Evolutionary conservation across 2,888 invertebrate genomes (phyloP), one percentile per base, ranked within the genome.

Genomic region (Platynereis dumerilii): DNA sequence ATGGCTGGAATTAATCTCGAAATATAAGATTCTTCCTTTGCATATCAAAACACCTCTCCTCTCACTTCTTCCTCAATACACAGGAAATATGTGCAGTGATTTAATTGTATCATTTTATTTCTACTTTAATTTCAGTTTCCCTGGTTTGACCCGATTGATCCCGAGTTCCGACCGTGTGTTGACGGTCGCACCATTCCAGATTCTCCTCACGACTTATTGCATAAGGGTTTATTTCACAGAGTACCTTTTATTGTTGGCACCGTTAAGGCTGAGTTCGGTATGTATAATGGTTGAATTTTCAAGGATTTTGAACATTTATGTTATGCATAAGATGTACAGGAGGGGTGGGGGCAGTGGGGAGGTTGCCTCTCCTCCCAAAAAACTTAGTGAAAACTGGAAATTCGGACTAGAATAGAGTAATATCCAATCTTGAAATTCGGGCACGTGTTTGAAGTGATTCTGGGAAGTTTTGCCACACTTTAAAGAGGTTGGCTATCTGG

Each of bases 261-360:
- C 26, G 71, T 72, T 60, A 59, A 63, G 55, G 67, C 65, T 27
- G 72, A 72, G 60, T 72, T 72, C 55, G 66, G 72, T 72, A 44
- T 68, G 61, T 34, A 17, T 27, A 12, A 15, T 57, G 28, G n/a
- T n/a, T n/a, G n/a, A n/a, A n/a, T 53, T 10, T 17, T n/a, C 53
- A 10, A 15, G 15, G 15, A 17, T 53, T 10, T 22, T 53, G 17
- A 42, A 42, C 17, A 42, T 12, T 42, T 42, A 15, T 42, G 17
- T 12, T 15, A 42, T 15, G 12, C 44, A 12, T 15, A 42, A 42
- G 44, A 42, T 42, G 12, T 17, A 42, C 44, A 42, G 12, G 17
- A 42, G 17, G 17, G 17, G 17, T 42, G 44, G 44, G 44, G 44
- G 44, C 12, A 17, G 44, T 12, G 44, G 44, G 17, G 17, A 12